phyloP scores from a whole-genome alignment of 2,797 vertebrate species.

The Sebastiscus albofasciatus region DNA sequence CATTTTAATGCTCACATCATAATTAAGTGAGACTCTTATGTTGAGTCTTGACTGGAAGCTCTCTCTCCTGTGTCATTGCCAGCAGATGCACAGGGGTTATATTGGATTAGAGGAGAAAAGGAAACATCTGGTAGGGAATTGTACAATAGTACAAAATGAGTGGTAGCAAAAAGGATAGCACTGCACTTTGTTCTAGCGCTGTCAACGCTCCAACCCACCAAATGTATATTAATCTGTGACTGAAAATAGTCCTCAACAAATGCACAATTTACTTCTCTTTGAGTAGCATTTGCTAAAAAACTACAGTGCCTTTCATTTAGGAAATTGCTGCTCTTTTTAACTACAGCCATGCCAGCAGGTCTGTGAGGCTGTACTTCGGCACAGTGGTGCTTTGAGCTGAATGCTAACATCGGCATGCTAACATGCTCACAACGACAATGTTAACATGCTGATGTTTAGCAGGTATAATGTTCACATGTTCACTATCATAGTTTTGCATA shows the following conservation, averaged over 20 bases:
- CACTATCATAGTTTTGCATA: background rate
- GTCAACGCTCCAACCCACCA: background rate
- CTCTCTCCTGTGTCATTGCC: background rate
- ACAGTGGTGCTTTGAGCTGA: background rate
- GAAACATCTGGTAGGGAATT: conserved; percentile 37
- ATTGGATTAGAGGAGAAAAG: conserved; percentile 24
- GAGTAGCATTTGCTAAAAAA: background rate
- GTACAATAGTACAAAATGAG: conserved; percentile 2
- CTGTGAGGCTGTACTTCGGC: background rate
- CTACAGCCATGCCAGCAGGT: too few species aligned
- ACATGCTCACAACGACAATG: too few species aligned
- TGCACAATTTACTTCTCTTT: background rate
- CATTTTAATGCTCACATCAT: conserved; percentile 26
- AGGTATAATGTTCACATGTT: background rate
- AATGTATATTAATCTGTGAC: background rate
- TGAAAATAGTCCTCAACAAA: background rate
- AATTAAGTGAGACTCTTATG: conserved; percentile 6
- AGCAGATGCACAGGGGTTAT: conserved; percentile 13
- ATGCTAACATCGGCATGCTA: background rate
- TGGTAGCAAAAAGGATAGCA: too few species aligned
- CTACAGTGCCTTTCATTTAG: too few species aligned
- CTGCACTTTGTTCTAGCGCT: background rate
- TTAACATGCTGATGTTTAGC: background rate
- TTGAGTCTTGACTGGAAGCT: conserved; percentile 5
- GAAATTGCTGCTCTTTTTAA: too few species aligned